Evolutionary conservation across 2,888 invertebrate species (phyloP).

Genomic region (Beris morrisii): DNA sequence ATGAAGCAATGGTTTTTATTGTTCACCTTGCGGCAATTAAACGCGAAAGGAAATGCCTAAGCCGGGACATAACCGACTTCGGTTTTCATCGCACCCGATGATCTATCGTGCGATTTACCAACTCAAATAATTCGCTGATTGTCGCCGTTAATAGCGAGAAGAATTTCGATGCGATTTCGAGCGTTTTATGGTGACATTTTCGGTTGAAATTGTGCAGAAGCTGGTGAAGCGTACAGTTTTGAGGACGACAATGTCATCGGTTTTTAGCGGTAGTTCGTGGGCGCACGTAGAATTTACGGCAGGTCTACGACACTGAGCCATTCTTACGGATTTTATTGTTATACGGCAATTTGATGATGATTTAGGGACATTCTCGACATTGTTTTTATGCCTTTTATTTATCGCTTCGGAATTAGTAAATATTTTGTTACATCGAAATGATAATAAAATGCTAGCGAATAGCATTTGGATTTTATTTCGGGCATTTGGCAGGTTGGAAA

Average conservation of each 20-base stretch:
- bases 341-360: constrained; percentile 30
- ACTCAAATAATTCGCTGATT: constrained; percentile 5
- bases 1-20: constrained; percentile 2
- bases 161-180: constrained; percentile 19
- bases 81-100: not conserved
- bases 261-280: not conserved
- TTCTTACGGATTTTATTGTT: constrained; percentile 25
- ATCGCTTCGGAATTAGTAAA: too few species aligned
- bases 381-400: not conserved
- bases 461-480: too few species aligned
- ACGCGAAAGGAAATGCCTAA: not conserved
- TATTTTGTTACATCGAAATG: too few species aligned
- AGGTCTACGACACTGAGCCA: constrained; percentile 18
- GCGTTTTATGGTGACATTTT: constrained; percentile 17
- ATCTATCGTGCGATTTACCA: not conserved
- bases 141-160: constrained; percentile 17
- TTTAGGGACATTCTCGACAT: constrained; percentile 26
- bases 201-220: not conserved
- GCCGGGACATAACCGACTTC: not conserved
- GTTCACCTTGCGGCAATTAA: constrained; percentile 5
- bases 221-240: not conserved
- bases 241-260: not conserved
- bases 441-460: too few species aligned
- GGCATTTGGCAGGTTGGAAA: too few species aligned
- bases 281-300: constrained; percentile 21